These are phyloP conservation scores for Sebastes reedi DNA, from an alignment of 2,797 vertebrate genomes.

Conservation along the genomic window DNA sequence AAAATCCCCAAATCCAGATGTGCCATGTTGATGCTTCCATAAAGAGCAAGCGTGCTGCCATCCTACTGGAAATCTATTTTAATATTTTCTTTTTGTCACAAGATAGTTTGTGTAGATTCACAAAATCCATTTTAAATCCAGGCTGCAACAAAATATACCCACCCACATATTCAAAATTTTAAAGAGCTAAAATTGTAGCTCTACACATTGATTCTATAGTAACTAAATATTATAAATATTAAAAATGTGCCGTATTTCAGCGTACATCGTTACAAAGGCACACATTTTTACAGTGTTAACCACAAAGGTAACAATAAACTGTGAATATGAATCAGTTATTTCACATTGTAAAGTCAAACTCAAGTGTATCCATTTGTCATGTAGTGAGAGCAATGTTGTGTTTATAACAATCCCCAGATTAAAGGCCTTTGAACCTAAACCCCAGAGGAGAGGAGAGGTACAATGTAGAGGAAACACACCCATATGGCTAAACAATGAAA, in stretches of 20 bases:
- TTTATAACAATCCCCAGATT: constrained; percentile 35
- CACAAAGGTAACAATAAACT: constrained; percentile 14
- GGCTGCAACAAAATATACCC: neutral
- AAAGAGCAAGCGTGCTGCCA: neutral
- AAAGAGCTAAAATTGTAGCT: neutral
- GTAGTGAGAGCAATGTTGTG: neutral
- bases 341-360: constrained; percentile 38
- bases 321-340: constrained; percentile 1
- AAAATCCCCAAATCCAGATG: neutral
- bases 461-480: constrained; percentile 71
- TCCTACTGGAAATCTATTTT: neutral
- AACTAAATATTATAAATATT: no score
- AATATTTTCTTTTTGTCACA: neutral
- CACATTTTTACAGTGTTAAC: neutral
- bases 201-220: neutral
- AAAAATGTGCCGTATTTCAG: neutral
- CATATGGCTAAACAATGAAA: constrained; percentile 60
- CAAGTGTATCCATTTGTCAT: constrained; percentile 17
- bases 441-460: constrained; percentile 28
- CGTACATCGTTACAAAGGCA: neutral
- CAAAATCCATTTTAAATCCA: neutral
- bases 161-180: neutral
- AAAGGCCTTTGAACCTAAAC: constrained; percentile 54
- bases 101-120: neutral
- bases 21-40: neutral